Conservation (phyloP, 2,888 invertebrate species). For the Anthrax anthrax region DNA sequence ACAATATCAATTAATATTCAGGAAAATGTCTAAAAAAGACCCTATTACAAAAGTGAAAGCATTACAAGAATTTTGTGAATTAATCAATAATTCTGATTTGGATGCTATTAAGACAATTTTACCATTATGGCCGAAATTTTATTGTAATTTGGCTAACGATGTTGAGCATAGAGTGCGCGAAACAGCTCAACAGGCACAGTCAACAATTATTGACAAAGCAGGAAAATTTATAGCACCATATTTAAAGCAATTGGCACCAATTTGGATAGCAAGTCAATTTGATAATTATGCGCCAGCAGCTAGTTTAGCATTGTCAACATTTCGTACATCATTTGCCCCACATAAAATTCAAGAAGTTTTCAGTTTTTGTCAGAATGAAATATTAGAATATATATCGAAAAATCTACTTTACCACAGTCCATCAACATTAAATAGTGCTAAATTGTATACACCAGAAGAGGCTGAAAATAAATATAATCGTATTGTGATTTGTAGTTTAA, state of each 20-base stretch:
- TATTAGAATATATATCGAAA: slow-evolving; percentile 55
- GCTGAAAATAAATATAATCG: slow-evolving; percentile 54
- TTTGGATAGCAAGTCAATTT: slow-evolving; percentile 74
- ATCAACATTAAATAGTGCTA: slow-evolving; percentile 39
- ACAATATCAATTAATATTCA: slow-evolving; percentile 63
- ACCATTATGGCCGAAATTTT: slow-evolving; percentile 72
- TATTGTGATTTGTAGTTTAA: slow-evolving; percentile 48
- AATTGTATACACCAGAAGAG: slow-evolving; percentile 46
- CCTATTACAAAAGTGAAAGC: slow-evolving; percentile 81
- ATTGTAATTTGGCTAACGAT: slow-evolving; percentile 60
- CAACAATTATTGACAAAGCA: slow-evolving; percentile 47
- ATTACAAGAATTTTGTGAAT: slow-evolving; percentile 51
- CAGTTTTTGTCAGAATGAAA: slow-evolving; percentile 67
- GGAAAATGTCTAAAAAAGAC: slow-evolving; percentile 84
- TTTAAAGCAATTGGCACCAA: slow-evolving; percentile 60
- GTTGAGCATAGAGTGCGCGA: slow-evolving; percentile 73
- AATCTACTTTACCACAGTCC: slow-evolving; percentile 49
- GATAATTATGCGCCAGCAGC: slow-evolving; percentile 79
- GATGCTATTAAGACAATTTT: slow-evolving; percentile 56
- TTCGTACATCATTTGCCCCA: slow-evolving; percentile 61
- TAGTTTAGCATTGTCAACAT: slow-evolving; percentile 49
- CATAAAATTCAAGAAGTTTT: slow-evolving; percentile 67
- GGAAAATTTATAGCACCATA: slow-evolving; percentile 66
- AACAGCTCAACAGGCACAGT: slow-evolving; percentile 58
- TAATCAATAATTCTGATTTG: slow-evolving; percentile 48